Evolutionary conservation across 92 coral and sea anemone species (phyloP).

Genomic region (Ricordea florida): DNA sequence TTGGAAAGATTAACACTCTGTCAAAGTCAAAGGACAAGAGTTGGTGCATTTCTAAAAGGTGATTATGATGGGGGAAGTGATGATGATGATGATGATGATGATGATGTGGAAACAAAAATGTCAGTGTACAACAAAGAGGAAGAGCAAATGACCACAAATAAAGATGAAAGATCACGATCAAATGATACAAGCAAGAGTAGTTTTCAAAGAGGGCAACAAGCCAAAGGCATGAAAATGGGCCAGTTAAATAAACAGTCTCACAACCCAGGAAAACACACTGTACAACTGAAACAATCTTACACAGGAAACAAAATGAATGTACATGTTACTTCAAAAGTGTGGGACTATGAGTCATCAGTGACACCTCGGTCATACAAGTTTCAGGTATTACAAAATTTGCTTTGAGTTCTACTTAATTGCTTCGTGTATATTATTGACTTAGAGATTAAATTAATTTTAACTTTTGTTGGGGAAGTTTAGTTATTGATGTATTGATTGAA

Average conservation of each 20-base stretch:
- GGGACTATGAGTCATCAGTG: conserved; percentile 84
- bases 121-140: too few species aligned
- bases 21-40: conserved; percentile 4
- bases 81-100: conserved; percentile 54
- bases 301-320: too few species aligned
- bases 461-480: too few species aligned
- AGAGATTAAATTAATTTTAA: too few species aligned
- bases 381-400: conserved; percentile 43
- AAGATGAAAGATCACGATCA: too few species aligned
- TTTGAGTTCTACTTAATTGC: too few species aligned
- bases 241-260: not conserved
- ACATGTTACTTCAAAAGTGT: conserved; percentile 10
- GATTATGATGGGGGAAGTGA: conserved; percentile 71
- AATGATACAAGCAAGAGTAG: too few species aligned
- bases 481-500: too few species aligned
- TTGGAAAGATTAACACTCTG: conserved; percentile 56
- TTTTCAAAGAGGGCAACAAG: too few species aligned
- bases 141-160: too few species aligned
- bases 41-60: conserved; percentile 25
- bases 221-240: too few species aligned
- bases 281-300: not conserved
- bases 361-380: conserved; percentile 57
- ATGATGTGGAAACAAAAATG: not conserved
- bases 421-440: too few species aligned
- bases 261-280: not conserved